Evolutionary conservation across 2,888 invertebrate genomes (phyloP).

Genomic region (Mesorhabditis spiculigera): DNA sequence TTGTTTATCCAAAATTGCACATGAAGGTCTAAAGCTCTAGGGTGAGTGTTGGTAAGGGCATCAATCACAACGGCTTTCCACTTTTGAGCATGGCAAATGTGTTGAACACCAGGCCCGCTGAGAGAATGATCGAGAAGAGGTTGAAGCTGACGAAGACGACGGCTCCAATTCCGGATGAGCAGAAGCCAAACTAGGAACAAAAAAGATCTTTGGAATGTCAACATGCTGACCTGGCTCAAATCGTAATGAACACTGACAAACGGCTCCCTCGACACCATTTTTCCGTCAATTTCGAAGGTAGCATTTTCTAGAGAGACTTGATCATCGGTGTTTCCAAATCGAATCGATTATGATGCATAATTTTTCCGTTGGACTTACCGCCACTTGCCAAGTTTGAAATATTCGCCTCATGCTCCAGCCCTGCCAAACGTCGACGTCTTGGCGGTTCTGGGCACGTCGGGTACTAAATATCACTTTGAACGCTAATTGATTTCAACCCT

Average conservation of each 20-base stretch:
- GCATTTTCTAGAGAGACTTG: background rate
- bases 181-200: background rate
- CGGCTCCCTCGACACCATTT: background rate
- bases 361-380: background rate
- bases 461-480: conserved; percentile 10
- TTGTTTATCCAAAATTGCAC: conserved; percentile 4
- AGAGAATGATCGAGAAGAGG: background rate
- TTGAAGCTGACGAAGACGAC: background rate
- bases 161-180: background rate
- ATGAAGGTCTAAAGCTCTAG: conserved; percentile 7
- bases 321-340: background rate
- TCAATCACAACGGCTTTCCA: background rate
- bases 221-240: background rate
- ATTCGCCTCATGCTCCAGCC: no score
- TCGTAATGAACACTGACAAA: background rate
- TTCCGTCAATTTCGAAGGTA: background rate
- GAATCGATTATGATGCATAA: background rate
- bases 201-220: background rate
- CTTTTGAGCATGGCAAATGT: background rate
- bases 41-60: background rate
- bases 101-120: background rate
- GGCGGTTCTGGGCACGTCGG: conserved; percentile 18
- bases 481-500: background rate
- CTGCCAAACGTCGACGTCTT: conserved; percentile 9
- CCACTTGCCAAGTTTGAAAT: background rate